Evolutionary conservation across 2,113 vertebrate species (phyloP).

Genomic region (Dicerorhinus sumatrensis): DNA sequence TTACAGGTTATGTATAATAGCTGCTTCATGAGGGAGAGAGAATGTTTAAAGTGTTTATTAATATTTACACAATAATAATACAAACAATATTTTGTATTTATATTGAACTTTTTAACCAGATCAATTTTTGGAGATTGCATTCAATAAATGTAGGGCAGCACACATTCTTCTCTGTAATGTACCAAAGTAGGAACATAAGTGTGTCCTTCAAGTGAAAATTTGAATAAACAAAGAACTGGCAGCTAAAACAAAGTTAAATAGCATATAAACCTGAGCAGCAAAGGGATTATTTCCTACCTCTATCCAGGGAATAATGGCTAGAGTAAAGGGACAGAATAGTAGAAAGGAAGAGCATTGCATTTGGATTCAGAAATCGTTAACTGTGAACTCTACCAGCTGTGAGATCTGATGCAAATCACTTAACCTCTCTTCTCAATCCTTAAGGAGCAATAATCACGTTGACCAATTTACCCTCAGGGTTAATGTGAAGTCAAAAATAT

Average conservation of each 20-base stretch:
- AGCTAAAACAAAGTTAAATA: slow-evolving; percentile 36
- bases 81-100: slow-evolving; percentile 35
- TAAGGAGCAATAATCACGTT: slow-evolving; percentile 3
- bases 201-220: background rate
- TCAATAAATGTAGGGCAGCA: background rate
- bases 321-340: background rate
- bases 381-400: background rate
- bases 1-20: background rate
- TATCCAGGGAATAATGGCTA: background rate
- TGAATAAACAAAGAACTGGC: background rate
- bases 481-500: slow-evolving; percentile 15
- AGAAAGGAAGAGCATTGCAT: background rate
- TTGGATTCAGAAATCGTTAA: slow-evolving; percentile 8
- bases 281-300: background rate
- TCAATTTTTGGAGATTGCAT: background rate
- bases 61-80: background rate
- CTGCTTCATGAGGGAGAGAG: background rate
- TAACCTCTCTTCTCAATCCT: background rate
- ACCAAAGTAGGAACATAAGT: background rate
- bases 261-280: background rate
- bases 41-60: slow-evolving; percentile 41
- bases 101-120: background rate
- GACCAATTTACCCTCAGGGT: background rate
- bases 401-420: background rate
- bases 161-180: background rate